These are phyloP conservation scores for Microhierax caerulescens DNA, from an alignment of 2,797 vertebrate genomes.

Conservation along the genomic window DNA sequence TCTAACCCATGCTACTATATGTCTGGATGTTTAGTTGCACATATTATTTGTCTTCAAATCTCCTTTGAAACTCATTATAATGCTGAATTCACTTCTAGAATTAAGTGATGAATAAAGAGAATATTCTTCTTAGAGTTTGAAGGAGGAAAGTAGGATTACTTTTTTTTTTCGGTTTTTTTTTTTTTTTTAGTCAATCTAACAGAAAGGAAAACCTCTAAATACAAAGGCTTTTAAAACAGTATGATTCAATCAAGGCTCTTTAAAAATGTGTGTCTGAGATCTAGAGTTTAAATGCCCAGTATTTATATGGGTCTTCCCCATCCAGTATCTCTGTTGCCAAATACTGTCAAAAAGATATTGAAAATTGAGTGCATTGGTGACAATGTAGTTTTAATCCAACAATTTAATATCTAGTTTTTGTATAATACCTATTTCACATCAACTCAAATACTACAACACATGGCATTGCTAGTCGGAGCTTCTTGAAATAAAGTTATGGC, in stretches of 20 bases:
- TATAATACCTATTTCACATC: background rate
- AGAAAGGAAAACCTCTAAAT: background rate
- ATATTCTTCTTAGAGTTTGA: accelerated
- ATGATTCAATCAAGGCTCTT: background rate
- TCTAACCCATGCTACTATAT: background rate
- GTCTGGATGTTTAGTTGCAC: background rate
- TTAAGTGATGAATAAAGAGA: background rate
- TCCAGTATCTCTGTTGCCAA: background rate
- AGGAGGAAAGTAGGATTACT: background rate
- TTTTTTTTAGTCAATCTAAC: background rate
- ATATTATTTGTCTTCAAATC: background rate
- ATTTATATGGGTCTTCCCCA: background rate
- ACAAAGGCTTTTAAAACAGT: background rate
- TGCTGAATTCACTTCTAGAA: background rate
- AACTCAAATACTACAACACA: background rate
- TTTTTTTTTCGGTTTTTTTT: too few relatives aligned
- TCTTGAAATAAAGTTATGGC: background rate
- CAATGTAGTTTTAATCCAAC: background rate
- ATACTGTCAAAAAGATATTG: background rate
- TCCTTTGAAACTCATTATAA: background rate
- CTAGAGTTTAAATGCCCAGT: background rate
- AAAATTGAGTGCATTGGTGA: background rate
- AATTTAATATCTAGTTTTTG: background rate
- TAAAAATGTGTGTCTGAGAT: background rate
- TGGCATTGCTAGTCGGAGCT: background rate